phyloP scores from a whole-genome alignment of 2,113 vertebrate species.

The Myiagra hebetior region DNA sequence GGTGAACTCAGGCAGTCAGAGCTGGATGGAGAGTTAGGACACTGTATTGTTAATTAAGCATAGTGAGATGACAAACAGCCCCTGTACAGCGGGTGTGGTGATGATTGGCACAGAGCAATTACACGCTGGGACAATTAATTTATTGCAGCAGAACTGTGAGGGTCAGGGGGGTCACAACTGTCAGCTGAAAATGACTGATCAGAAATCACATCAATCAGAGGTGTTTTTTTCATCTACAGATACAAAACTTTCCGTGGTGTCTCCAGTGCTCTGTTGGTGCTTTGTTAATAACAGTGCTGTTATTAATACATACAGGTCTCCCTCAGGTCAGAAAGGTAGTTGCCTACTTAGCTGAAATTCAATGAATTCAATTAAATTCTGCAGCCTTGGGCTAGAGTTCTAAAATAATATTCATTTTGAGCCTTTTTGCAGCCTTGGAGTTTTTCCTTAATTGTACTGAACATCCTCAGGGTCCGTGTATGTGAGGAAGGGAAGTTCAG shows the following conservation, averaged over 20 bases:
- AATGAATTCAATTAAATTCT: slow-evolving; percentile 46
- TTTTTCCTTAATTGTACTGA: background rate
- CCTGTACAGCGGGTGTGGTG: background rate
- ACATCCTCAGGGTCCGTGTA: background rate
- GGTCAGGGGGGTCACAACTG: background rate
- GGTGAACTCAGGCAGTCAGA: background rate
- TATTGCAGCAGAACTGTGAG: background rate
- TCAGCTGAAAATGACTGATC: background rate
- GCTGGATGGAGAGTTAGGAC: background rate
- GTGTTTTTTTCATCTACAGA: background rate
- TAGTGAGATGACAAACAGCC: background rate
- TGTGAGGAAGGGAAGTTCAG: background rate
- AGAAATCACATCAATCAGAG: background rate
- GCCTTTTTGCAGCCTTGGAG: background rate
- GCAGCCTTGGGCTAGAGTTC: background rate
- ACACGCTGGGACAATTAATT: background rate
- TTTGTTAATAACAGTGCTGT: slow-evolving; percentile 9
- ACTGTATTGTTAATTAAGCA: slow-evolving; percentile 4
- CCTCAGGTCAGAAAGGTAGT: slow-evolving; percentile 27
- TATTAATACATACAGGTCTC: slow-evolving; percentile 25
- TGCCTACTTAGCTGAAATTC: slow-evolving; percentile 50
- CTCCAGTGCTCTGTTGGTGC: background rate
- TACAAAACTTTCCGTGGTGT: background rate
- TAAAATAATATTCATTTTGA: slow-evolving; percentile 28
- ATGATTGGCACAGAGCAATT: background rate